Evolutionary conservation across 2,888 invertebrate species (phyloP).

Genomic region (Acanthosoma haemorrhoidale): DNA sequence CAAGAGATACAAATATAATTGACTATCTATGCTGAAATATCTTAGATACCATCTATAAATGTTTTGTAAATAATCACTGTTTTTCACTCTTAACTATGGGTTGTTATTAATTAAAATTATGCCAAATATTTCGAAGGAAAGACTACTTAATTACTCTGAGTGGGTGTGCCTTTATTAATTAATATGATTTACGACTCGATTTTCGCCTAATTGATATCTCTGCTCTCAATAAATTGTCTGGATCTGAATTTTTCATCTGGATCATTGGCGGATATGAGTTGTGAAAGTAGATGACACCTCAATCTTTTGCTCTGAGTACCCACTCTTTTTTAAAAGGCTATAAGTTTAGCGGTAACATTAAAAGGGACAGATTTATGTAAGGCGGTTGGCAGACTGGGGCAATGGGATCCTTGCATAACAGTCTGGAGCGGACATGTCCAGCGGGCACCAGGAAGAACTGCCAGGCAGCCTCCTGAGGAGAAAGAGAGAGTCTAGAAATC

Average conservation of each 20-base stretch:
- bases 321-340: not conserved
- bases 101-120: too few relatives aligned
- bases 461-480: not conserved
- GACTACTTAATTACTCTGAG: too few relatives aligned
- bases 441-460: not conserved
- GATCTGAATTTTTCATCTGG: too few relatives aligned
- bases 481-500: not conserved
- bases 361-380: conserved; percentile 16
- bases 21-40: too few relatives aligned
- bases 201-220: not conserved
- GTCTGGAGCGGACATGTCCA: not conserved
- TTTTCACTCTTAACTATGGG: too few relatives aligned
- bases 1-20: too few relatives aligned
- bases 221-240: not conserved
- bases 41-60: too few relatives aligned
- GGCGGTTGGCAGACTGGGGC: not conserved
- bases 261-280: not conserved
- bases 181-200: too few relatives aligned
- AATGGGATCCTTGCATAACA: conserved; percentile 15
- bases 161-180: too few relatives aligned
- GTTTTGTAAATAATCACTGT: too few relatives aligned
- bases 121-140: too few relatives aligned
- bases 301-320: not conserved
- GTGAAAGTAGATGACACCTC: not conserved
- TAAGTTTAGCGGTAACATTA: conserved; percentile 7